Evolutionary conservation across 2,113 vertebrate genomes (phyloP).

Genomic region (Dipodomys ordii): DNA sequence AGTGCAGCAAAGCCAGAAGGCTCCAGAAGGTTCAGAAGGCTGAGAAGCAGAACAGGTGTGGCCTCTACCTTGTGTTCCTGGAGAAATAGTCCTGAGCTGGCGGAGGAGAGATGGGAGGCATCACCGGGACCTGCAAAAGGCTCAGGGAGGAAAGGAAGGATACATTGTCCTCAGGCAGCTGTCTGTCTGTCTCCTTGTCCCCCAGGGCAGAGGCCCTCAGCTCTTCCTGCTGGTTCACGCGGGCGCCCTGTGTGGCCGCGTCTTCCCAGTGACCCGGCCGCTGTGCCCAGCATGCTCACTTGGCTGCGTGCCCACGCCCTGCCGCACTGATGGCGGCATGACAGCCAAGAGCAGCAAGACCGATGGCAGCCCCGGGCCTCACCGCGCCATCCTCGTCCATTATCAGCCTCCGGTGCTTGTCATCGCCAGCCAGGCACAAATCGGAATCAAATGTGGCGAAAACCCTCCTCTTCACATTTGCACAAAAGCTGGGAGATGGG

Average conservation of each 20-base stretch:
- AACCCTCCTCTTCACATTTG: conserved; percentile 5
- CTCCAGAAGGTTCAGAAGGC: rapidly evolving
- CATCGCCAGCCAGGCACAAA: conserved; percentile 72
- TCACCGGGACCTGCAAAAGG: rapidly evolving
- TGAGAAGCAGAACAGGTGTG: rapidly evolving
- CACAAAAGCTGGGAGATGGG: neutral
- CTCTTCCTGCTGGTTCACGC: rapidly evolving
- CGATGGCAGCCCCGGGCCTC: conserved; percentile 59
- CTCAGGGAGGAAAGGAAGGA: too few relatives aligned
- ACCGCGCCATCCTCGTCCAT: conserved; percentile 73
- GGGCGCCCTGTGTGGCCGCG: rapidly evolving
- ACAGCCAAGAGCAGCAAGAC: conserved; percentile 75
- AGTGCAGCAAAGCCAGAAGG: rapidly evolving
- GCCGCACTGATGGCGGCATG: neutral
- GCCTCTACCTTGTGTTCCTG: rapidly evolving
- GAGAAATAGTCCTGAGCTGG: too few relatives aligned
- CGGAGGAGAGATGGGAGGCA: neutral
- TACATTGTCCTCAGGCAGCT: too few relatives aligned
- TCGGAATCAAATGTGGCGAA: conserved; percentile 78
- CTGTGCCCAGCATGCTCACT: neutral
- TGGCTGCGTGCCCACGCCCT: neutral
- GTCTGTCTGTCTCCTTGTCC: rapidly evolving
- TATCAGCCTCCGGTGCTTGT: conserved; percentile 66
- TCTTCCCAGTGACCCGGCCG: too few relatives aligned
- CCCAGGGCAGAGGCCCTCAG: neutral